Evolutionary conservation across 2,113 vertebrate species (phyloP).

Genomic region (Patagioenas fasciata): DNA sequence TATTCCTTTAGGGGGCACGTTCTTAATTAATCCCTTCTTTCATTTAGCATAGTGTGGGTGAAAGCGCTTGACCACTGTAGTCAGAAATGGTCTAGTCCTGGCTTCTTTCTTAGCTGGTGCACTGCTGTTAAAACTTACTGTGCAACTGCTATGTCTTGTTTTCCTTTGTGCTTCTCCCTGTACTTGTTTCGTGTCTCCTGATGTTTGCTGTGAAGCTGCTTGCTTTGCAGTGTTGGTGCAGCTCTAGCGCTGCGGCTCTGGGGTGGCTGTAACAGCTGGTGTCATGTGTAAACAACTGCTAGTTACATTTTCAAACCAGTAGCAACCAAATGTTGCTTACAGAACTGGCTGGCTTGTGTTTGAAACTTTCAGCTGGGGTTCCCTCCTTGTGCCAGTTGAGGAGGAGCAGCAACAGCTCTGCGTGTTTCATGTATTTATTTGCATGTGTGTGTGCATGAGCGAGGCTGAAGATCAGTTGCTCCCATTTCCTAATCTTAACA

Average conservation of each 20-base stretch:
- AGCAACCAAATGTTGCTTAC: conserved; percentile 20
- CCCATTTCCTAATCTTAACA: not conserved
- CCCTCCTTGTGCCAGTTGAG: not conserved
- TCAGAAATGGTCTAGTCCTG: not conserved
- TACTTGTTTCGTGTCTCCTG: not conserved
- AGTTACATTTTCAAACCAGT: not conserved
- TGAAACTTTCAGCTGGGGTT: conserved; percentile 6
- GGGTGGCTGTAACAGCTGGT: not conserved
- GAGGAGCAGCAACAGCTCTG: not conserved
- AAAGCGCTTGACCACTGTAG: not conserved
- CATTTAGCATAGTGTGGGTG: not conserved
- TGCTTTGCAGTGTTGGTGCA: not conserved
- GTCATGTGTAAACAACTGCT: not conserved
- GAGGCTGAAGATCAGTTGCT: not conserved
- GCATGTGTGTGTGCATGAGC: not conserved
- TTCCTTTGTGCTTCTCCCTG: not conserved
- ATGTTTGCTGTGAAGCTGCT: not conserved
- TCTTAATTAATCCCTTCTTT: not conserved
- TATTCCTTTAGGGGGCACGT: not conserved
- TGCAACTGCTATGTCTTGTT: not conserved
- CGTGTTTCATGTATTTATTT: not conserved
- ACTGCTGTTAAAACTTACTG: not conserved
- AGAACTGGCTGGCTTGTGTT: not conserved
- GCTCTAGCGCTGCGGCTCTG: not conserved
- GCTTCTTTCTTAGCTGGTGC: not conserved